These are phyloP conservation scores for Heliconius eleuchia DNA, from an alignment of 1,140 invertebrate genomes.

Conservation along the genomic window DNA sequence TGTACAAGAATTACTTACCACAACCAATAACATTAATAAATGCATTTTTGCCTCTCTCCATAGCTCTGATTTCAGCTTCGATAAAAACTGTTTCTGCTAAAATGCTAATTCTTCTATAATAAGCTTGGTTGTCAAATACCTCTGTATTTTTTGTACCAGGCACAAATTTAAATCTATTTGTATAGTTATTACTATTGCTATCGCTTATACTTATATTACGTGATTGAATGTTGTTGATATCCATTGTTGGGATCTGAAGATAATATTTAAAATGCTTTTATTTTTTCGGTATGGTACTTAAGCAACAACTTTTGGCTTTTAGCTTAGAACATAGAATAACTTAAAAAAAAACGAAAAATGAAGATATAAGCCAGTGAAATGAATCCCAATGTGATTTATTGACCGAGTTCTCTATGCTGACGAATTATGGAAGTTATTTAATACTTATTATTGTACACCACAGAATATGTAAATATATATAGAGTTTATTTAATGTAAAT, in stretches of 20 bases:
- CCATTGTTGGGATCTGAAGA: not conserved
- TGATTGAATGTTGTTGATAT: not conserved
- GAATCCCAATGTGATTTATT: too few relatives aligned
- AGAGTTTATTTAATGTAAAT: too few relatives aligned
- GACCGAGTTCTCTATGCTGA: too few relatives aligned
- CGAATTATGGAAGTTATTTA: too few relatives aligned
- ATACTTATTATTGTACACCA: too few relatives aligned
- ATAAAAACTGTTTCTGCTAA: slow-evolving; percentile 55
- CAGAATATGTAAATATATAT: too few relatives aligned
- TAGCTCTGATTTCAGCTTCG: slow-evolving; percentile 54
- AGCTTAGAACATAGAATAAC: too few relatives aligned
- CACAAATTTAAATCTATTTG: not conserved
- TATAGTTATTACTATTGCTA: slow-evolving; percentile 37
- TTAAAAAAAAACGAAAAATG: too few relatives aligned
- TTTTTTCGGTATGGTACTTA: too few relatives aligned
- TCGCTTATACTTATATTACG: slow-evolving; percentile 54
- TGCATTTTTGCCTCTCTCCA: slow-evolving; percentile 38
- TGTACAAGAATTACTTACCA: slow-evolving; percentile 29
- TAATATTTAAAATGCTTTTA: not conserved
- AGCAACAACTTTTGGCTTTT: too few relatives aligned
- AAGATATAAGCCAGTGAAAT: too few relatives aligned
- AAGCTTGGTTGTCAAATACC: slow-evolving; percentile 70
- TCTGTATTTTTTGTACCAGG: not conserved
- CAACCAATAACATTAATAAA: slow-evolving; percentile 54
- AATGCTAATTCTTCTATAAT: slow-evolving; percentile 61